Evolutionary conservation across 2,113 vertebrate genomes (phyloP), one percentile per base, ranked within the genome.

Genomic region (Collichthys lucidus): DNA sequence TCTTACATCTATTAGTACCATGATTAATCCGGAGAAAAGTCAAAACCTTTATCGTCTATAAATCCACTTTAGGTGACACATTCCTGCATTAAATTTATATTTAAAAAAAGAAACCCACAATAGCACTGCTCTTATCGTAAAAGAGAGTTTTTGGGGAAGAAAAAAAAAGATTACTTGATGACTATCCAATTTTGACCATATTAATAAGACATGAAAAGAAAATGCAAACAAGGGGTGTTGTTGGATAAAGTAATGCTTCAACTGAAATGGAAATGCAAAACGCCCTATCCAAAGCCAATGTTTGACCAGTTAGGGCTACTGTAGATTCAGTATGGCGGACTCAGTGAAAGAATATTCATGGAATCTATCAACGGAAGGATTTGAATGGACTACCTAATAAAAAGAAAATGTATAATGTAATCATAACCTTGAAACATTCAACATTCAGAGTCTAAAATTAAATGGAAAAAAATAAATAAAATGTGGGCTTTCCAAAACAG

Each of bases 1-100:
- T 9, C 50, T 79, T 35, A 19, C 55, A 62, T 77, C 29, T 57
- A 65, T 77, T 55, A 53, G 29, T 26, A 16, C 67, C 44, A 46
- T 24, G 11, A 71, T 64, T 60, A 79, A 85, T 24, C 24, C 22
- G 60, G 61, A 60, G 4, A 42, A 68, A 42, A 20, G 6, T 60
- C 59, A 52, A 2, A n/a, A 50, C 44, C 40, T 63, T 68, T 47
- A 61, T 78, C 62, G 9, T 20, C 22, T 46, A 55, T 5, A 47
- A 61, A 72, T 61, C 24, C 55, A 11, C 55, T 35, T 60, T 60
- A 71, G 52, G 29, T 17, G 2, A 9, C 12, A 31, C n/a, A 40
- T 64, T 24, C 50, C 22, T 50, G 55, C 4, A 16, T 71, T 20
- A 6, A 11, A 55, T 53, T 61, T 15, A n/a, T 8, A 26, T 26